These are phyloP conservation scores for Typhlomys cinereus DNA, from an alignment of 2,113 vertebrate species.

Conservation along the genomic window DNA sequence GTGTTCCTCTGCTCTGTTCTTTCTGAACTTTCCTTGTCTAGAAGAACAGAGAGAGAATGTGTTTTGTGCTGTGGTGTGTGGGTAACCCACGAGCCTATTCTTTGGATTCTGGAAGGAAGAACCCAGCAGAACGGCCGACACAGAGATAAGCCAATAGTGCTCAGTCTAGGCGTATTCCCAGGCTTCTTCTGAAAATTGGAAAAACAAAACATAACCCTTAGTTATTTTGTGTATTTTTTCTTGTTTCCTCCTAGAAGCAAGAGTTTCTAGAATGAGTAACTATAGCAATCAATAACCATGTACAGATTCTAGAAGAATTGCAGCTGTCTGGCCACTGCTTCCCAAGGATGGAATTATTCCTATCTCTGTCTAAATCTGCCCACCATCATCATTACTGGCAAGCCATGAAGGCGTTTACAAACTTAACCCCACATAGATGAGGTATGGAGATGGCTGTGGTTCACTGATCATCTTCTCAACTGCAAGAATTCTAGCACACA, in stretches of 20 bases:
- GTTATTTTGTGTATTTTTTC: not conserved
- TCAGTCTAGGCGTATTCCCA: not conserved
- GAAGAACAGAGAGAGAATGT: not conserved
- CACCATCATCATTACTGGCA: not conserved
- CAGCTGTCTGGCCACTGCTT: not conserved
- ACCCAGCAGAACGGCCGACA: not conserved
- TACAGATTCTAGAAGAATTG: not conserved
- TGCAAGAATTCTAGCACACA: not conserved
- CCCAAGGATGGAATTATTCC: not conserved
- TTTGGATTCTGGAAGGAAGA: not conserved
- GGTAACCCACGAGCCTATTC: not conserved
- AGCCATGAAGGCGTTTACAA: not conserved
- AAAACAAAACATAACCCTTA: not conserved
- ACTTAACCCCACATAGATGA: not conserved
- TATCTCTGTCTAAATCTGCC: not conserved
- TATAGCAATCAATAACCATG: not conserved
- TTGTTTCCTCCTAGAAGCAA: not conserved
- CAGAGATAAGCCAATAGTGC: not conserved
- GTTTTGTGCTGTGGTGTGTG: not conserved
- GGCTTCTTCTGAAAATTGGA: slow-evolving; percentile 10
- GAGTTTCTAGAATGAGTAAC: not conserved
- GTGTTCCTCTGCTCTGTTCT: too few relatives aligned
- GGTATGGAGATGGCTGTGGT: not conserved
- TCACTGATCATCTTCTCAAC: not conserved
- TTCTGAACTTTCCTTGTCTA: too few relatives aligned